Evolutionary conservation across 2,113 vertebrate species (phyloP).

Genomic region (Neolamprologus falcicula): DNA sequence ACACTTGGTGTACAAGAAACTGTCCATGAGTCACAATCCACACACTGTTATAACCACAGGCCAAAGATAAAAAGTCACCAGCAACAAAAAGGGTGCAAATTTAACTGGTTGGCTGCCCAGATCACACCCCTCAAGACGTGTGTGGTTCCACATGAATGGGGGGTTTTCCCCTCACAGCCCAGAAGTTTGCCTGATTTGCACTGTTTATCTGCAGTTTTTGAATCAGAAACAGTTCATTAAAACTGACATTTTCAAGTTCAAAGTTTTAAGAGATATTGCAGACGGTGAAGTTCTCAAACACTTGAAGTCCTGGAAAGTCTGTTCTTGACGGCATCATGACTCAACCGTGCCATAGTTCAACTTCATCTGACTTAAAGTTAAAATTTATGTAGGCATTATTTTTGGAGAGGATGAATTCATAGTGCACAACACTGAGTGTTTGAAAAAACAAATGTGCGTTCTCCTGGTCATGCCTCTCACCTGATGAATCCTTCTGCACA

Average conservation of each 20-base stretch:
- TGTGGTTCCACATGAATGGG: neutral
- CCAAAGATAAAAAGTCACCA: neutral
- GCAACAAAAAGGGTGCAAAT: neutral
- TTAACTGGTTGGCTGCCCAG: neutral
- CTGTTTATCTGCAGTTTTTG: neutral
- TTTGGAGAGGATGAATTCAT: neutral
- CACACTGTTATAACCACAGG: neutral
- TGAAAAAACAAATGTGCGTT: neutral
- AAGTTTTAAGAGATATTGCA: neutral
- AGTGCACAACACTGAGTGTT: neutral
- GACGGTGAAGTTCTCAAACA: neutral
- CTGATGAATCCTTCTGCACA: neutral
- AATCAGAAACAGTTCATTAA: neutral
- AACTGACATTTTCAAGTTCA: neutral
- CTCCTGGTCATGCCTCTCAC: neutral
- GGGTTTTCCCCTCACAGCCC: neutral
- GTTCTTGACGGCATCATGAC: neutral
- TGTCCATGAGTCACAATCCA: neutral
- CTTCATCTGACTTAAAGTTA: neutral
- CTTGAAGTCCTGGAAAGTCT: neutral
- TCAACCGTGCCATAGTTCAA: neutral
- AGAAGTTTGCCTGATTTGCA: neutral
- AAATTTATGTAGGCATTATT: no score
- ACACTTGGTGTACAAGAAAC: neutral
- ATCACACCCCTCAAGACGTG: neutral